Evolutionary conservation across 2,113 vertebrate genomes (phyloP), one percentile per base, ranked within the genome.

Genomic region (Turdus rufiventris): DNA sequence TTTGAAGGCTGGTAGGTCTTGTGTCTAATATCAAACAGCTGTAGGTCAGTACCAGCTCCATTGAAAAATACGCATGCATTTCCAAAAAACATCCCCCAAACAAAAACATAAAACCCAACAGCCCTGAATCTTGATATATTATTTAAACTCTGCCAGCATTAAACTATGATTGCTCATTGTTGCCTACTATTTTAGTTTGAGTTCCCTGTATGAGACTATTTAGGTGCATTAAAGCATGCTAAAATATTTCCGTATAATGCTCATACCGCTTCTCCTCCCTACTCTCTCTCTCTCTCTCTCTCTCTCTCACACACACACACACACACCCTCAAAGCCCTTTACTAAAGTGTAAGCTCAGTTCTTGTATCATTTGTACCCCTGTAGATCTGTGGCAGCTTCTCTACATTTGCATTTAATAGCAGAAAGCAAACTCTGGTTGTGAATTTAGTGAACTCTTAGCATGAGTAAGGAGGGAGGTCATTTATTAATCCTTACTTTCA

Each of bases 1-100:
- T 94, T 96, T 90, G 78, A 96, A 92, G 94, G 88, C 94, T 94
- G 91, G 85, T 96, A 88, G 91, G 94, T 96, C 95, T 94, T 94
- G 54, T 4, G 7, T 86, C 75, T 97, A 97, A 97, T 97, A 84
- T 76, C 82, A 89, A 97, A 96, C 94, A 97, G 91, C 95, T 97
- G 95, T 71, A 96, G 92, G 85, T 89, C 83, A 70, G 84, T 89
- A 89, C 74, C 88, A 93, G 75, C 65, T 95, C 78, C 58, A 66
- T 0, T 53, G 86, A 91, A 95, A 93, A 97, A 94, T 66, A 85
- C 4, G 0, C 42, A 61, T 0, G 0, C n/a, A 47, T 89, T 87
- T 76, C 86, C 43, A 33, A 76, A 90, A 79, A 89, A 74, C 5
- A 9, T 14, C 13, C 61, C 33, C 33, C 67, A 91, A 78, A 88